Evolutionary conservation across 2,113 vertebrate genomes (phyloP).

Genomic region (Glareola pratincola): DNA sequence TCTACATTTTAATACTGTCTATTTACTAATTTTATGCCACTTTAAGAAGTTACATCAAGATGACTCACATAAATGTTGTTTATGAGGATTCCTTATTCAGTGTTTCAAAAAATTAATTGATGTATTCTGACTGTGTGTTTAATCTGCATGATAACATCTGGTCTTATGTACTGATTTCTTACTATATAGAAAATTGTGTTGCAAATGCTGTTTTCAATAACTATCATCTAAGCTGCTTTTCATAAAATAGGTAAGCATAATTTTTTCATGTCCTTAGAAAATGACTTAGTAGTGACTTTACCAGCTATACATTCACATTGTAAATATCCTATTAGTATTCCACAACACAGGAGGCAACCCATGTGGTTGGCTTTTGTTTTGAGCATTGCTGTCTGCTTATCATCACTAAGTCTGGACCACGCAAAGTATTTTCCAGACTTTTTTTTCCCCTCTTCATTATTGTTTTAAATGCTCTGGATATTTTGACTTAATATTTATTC

Average conservation of each 20-base stretch:
- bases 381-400: neutral
- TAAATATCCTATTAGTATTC: neutral
- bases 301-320: neutral
- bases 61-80: neutral
- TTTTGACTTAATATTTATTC: constrained; percentile 4
- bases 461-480: neutral
- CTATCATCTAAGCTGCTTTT: neutral
- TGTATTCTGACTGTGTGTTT: neutral
- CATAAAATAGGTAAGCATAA: neutral
- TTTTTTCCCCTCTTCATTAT: neutral
- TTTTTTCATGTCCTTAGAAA: neutral
- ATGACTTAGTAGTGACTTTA: neutral
- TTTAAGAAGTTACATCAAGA: neutral
- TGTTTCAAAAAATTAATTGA: neutral
- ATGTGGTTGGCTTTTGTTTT: neutral
- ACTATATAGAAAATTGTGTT: neutral
- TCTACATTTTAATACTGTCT: neutral
- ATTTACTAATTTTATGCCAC: neutral
- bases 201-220: neutral
- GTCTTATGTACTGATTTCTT: neutral
- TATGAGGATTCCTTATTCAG: neutral
- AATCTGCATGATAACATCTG: neutral
- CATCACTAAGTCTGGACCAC: neutral
- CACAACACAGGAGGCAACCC: neutral
- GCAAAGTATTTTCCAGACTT: constrained; percentile 23